Base-by-base conservation (phyloP, 2,113 vertebrate species). In the Scomber colias region DNA sequence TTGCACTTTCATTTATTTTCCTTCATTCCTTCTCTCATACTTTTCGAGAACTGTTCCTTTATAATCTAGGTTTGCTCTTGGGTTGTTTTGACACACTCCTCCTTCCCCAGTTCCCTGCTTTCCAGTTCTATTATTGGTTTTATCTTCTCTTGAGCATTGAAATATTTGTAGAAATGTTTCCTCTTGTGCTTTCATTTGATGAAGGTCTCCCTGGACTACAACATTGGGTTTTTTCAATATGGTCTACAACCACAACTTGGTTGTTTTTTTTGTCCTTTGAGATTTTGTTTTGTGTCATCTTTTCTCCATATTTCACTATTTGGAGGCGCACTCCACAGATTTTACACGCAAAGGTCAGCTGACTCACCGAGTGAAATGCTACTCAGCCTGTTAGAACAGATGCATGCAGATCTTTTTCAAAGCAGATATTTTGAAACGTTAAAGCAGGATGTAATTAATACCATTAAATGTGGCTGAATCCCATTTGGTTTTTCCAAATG, bases 71-170 rank as follows among this genome's bases (percentile, higher is more conserved):
- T 71, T 87, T 77, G 21, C 68, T 79, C 53, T 24, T 40, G 54
- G 67, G 31, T 79, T 82, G 62, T 53, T 73, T 24, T 31, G 11
- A 53, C 51, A 51, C 11, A 3, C 2, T 31, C 15, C n/a, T 74
- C 27, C 16, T 2, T 31, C 45, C 48, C 24, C 24, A 27, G 24
- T 27, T 27, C 24, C 15, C n/a, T 71, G 19, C 16, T 2, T 31
- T 31, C 48, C 57, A 51, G 46, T 67, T 66, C n/a, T 82, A 27
- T 75, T 80, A 75, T 82, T 85, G 61, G 17, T 78, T 51, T 78
- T 59, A 59, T 62, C 17, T 70, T 73, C 74, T 79, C 75, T 19
- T 15, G 56, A 77, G 49, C 57, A n/a, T 48, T 72, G 24, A 12
- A 60, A 53, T 83, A 75, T 85, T 69, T 78, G 48, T 54, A 48